A percentile compares a stretch with the other conserved stretches of the same genome.
These are phyloP conservation scores for Mythimna impura DNA, from an alignment of 2,888 invertebrate species.

Conservation along the genomic window DNA sequence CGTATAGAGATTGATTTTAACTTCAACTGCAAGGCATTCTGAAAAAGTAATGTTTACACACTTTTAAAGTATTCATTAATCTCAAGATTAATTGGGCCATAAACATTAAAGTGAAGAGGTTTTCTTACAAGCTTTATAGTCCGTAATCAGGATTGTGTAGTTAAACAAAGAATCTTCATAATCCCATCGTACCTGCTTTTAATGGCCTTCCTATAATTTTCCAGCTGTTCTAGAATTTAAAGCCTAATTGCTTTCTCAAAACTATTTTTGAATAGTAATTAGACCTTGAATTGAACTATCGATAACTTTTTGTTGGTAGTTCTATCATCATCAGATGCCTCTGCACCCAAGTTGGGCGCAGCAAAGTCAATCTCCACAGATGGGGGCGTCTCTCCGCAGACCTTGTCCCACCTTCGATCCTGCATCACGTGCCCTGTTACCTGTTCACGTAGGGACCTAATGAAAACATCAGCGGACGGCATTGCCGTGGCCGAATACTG, in stretches of 20 bases:
- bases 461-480: no score
- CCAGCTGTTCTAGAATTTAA: background rate
- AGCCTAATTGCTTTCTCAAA: background rate
- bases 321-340: no score
- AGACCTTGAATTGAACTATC: background rate
- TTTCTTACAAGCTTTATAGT: background rate
- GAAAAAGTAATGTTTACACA: background rate
- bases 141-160: conserved; percentile 7
- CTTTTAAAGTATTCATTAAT: background rate
- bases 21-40: no score
- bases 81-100: conserved; percentile 14
- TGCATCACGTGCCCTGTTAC: no score
- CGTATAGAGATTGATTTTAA: background rate
- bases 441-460: no score
- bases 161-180: conserved; percentile 37
- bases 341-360: no score
- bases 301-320: no score
- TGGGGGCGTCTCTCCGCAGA: no score
- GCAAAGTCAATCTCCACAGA: no score
- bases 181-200: conserved; percentile 17
- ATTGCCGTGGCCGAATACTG: no score
- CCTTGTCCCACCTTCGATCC: no score
- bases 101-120: conserved; percentile 18
- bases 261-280: background rate
- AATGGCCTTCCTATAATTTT: conserved; percentile 25